A percentile compares a stretch with the other conserved stretches of the same genome.
phyloP scores from a whole-genome alignment of 2,797 vertebrate genomes.

The Kryptopterus vitreolus region DNA sequence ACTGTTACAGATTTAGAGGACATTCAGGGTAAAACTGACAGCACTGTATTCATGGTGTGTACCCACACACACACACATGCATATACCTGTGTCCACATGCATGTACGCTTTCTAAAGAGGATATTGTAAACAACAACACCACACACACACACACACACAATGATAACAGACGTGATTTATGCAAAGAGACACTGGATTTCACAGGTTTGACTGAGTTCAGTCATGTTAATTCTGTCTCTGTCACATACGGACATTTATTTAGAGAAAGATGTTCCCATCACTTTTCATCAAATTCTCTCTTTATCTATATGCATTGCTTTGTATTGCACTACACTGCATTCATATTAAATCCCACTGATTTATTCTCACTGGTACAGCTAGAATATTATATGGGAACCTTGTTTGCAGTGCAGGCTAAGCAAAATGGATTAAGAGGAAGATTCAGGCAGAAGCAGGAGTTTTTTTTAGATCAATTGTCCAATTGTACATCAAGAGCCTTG shows the following conservation, averaged over 20 bases:
- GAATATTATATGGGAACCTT: background rate
- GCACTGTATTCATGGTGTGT: background rate
- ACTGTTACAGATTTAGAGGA: background rate
- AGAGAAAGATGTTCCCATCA: background rate
- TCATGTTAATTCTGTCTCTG: background rate
- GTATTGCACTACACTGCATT: background rate
- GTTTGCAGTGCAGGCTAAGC: background rate
- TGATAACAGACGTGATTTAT: background rate
- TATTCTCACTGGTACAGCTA: background rate
- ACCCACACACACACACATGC: too few relatives aligned
- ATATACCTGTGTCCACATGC: too few relatives aligned
- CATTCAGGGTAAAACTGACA: slow-evolving; percentile 18
- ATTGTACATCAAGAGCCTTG: background rate
- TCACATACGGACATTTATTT: background rate
- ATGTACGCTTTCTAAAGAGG: background rate
- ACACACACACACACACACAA: too few relatives aligned
- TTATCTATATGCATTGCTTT: background rate
- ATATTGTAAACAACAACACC: background rate
- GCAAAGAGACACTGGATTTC: background rate
- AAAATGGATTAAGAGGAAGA: background rate
- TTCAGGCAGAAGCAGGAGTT: background rate
- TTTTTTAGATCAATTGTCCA: background rate
- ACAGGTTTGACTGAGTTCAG: background rate
- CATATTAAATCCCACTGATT: background rate
- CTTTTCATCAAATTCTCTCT: background rate